Conservation (phyloP, 2,797 vertebrate species). For the Oreochromis mossambicus region DNA sequence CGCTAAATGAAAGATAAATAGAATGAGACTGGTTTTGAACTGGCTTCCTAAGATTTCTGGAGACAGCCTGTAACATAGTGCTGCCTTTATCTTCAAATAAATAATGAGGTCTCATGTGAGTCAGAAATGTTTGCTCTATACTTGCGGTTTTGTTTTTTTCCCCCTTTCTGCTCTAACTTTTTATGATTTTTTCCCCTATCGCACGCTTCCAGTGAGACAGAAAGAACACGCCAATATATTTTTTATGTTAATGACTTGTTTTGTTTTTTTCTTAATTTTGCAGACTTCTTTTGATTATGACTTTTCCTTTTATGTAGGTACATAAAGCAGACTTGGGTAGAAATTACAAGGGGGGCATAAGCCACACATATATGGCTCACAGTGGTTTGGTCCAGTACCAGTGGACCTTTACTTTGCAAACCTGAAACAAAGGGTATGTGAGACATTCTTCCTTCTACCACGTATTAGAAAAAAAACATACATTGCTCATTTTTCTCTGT, state of each 20-base stretch:
- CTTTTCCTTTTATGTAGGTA: not conserved
- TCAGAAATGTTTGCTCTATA: not conserved
- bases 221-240: not conserved
- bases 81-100: not conserved
- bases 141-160: not conserved
- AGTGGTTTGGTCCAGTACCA: not conserved
- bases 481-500: fast-evolving
- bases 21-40: fast-evolving
- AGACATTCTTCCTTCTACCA: fast-evolving
- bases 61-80: not conserved
- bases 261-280: not conserved
- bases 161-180: not conserved
- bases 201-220: no score
- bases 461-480: not conserved
- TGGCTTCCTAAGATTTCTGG: not conserved
- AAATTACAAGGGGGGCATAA: not conserved
- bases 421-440: not conserved
- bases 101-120: not conserved
- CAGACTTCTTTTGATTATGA: not conserved
- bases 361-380: not conserved
- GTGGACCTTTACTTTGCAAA: not conserved
- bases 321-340: not conserved
- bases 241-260: not conserved
- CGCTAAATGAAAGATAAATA: not conserved
- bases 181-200: not conserved